Percentiles rank a stretch among this genome's conserved stretches.
Conservation (phyloP, 2,888 invertebrate species). For the Cartodere bifasciata region DNA sequence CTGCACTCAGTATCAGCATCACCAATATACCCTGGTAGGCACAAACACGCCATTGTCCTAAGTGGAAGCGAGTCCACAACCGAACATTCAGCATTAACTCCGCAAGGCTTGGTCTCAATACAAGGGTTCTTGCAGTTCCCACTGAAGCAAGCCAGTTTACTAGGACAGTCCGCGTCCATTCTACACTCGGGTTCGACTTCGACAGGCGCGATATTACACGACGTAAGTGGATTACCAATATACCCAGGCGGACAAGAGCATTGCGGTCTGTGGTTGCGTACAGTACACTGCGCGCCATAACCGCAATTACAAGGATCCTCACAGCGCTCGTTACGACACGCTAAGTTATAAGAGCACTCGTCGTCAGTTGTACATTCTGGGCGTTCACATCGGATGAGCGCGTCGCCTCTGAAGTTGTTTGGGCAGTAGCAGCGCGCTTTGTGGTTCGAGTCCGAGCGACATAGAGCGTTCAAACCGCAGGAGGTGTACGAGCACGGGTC, state of each 20-base stretch:
- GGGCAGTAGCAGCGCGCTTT: slow-evolving; percentile 72
- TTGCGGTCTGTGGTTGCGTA: slow-evolving; percentile 59
- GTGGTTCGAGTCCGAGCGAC: slow-evolving; percentile 63
- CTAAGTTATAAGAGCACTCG: slow-evolving; percentile 67
- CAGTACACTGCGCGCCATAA: slow-evolving; percentile 60
- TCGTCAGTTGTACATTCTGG: slow-evolving; percentile 64
- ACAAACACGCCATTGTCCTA: slow-evolving; percentile 79
- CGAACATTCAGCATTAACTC: slow-evolving; percentile 65
- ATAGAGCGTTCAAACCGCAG: slow-evolving; percentile 70
- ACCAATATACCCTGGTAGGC: slow-evolving; percentile 68
- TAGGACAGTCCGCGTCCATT: slow-evolving; percentile 74
- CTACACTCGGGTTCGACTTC: slow-evolving; percentile 52
- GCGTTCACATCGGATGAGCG: slow-evolving; percentile 61
- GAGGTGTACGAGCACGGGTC: slow-evolving; percentile 69
- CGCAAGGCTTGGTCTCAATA: slow-evolving; percentile 62
- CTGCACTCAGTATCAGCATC: slow-evolving; percentile 77
- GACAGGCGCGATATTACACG: slow-evolving; percentile 48
- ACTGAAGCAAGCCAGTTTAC: slow-evolving; percentile 69
- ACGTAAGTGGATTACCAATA: slow-evolving; percentile 59
- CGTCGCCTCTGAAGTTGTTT: slow-evolving; percentile 69
- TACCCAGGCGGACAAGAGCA: slow-evolving; percentile 78
- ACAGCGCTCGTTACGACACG: slow-evolving; percentile 67
- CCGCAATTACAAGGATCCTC: slow-evolving; percentile 78
- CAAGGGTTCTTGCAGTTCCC: slow-evolving; percentile 74
- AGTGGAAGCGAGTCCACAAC: slow-evolving; percentile 78